phyloP scores from a whole-genome alignment of 2,888 invertebrate species.

The Isoperla grammatica region DNA sequence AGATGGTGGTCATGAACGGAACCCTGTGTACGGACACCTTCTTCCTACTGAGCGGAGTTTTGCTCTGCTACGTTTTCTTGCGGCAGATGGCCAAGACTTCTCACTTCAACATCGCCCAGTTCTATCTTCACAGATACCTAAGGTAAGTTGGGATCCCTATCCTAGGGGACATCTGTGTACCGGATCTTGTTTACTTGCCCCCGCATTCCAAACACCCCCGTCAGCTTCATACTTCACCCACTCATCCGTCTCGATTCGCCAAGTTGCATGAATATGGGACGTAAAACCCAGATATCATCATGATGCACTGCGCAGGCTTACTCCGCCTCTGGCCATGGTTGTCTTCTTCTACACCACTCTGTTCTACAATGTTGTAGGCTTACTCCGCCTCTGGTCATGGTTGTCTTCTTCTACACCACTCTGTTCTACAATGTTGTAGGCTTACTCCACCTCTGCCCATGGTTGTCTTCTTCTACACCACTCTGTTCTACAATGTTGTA shows the following conservation, averaged over 20 bases:
- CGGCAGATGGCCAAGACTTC: conserved; percentile 16
- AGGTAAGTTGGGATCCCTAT: conserved; percentile 27
- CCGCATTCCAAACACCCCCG: too few species aligned
- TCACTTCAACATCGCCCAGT: conserved; percentile 20
- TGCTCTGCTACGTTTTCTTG: conserved; percentile 25
- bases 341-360: conserved; percentile 36
- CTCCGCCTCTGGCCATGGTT: conserved; percentile 37
- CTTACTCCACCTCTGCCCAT: conserved; percentile 38
- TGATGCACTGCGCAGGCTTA: too few species aligned
- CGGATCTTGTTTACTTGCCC: too few species aligned
- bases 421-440: conserved; percentile 35
- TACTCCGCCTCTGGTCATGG: conserved; percentile 37
- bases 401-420: conserved; percentile 36
- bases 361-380: conserved; percentile 35
- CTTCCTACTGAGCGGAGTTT: conserved; percentile 27
- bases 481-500: conserved; percentile 33
- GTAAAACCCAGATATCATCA: too few species aligned
- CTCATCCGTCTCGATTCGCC: too few species aligned
- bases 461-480: conserved; percentile 35
- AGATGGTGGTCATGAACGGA: conserved; percentile 29
- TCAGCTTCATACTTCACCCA: too few species aligned
- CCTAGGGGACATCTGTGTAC: background rate
- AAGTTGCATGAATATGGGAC: too few species aligned
- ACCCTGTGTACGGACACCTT: conserved; percentile 29
- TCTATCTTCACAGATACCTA: conserved; percentile 29